Evolutionary conservation across 2,113 vertebrate genomes (phyloP), one percentile per base, ranked within the genome.

Genomic region (Hippocampus zosterae): DNA sequence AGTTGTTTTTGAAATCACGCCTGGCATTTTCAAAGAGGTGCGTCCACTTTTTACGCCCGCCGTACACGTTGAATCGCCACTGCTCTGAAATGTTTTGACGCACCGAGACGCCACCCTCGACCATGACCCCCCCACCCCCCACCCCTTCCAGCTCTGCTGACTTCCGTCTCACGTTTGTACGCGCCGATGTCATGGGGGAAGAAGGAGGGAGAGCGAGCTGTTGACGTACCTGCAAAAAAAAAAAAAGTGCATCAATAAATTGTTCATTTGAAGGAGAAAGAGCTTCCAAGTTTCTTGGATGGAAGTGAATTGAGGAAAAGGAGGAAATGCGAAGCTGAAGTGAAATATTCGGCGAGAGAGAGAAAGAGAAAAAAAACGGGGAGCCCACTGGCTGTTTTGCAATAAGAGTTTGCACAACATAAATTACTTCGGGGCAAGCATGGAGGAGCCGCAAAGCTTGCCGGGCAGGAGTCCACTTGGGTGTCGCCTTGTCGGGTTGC

Each of bases 161-260:
- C 95, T 91, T 95, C 94, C 27, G 94, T 97, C 98, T 96, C 93
- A 94, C 96, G 91, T 95, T 94, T 96, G 93, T 96, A 96, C 95
- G 94, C 93, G 95, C 83, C 96, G 93, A 95, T 96, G 95, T 96
- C 95, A 95, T 94, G 95, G 85, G 93, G 94, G 94, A 93, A 94
- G 94, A 93, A 94, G 68, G 94, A 92, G 92, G 68, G 94, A 92
- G 92, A 95, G 92, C 92, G 91, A 95, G 94, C 94, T 96, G 94
- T 96, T 95, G 92, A 93, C 93, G 92, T 94, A 93, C 86, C 89
- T 84, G 85, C 87, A 77, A 48, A 65, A 57, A 57, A 63, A 90
- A 48, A 65, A 57, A 37, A 37, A 90, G 91, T 95, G 93, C 95
- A 88, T 91, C 93, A 98, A 98, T 98, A 98, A 98, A 99, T 98